phyloP scores from a whole-genome alignment of 2,797 vertebrate genomes.

The Lacerta viridis region DNA sequence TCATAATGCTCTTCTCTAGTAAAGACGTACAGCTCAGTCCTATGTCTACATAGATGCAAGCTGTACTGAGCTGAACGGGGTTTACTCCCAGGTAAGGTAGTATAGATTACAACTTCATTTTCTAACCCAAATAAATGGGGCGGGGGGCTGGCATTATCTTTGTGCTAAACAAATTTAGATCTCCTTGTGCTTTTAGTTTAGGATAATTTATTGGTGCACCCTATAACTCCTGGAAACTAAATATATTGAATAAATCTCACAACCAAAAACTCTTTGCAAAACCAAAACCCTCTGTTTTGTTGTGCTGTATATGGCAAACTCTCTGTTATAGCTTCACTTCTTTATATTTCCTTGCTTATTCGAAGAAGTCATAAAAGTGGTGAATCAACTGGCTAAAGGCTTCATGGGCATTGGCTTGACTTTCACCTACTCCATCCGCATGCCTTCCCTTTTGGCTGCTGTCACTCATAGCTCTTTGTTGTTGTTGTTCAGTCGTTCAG shows the following conservation, averaged over 20 bases:
- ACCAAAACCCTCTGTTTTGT: constrained; percentile 1
- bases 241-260: constrained; percentile 2
- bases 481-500: too few species aligned
- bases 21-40: not conserved
- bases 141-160: not conserved
- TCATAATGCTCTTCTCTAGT: rapidly evolving
- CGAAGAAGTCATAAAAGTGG: constrained; percentile 5
- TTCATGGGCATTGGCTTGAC: not conserved
- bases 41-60: not conserved
- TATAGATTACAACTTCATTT: not conserved
- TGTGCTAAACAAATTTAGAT: not conserved
- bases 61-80: too few species aligned
- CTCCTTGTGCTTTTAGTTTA: not conserved
- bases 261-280: not conserved
- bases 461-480: not conserved
- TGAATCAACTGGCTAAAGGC: not conserved
- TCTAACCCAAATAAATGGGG: rapidly evolving
- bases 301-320: not conserved
- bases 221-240: constrained; percentile 4
- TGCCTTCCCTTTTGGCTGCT: not conserved
- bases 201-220: not conserved
- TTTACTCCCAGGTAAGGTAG: too few species aligned
- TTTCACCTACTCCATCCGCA: not conserved
- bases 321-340: not conserved
- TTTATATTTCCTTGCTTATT: constrained; percentile 14